phyloP scores from a whole-genome alignment of 2,888 invertebrate species.

The Brassicogethes aeneus region DNA sequence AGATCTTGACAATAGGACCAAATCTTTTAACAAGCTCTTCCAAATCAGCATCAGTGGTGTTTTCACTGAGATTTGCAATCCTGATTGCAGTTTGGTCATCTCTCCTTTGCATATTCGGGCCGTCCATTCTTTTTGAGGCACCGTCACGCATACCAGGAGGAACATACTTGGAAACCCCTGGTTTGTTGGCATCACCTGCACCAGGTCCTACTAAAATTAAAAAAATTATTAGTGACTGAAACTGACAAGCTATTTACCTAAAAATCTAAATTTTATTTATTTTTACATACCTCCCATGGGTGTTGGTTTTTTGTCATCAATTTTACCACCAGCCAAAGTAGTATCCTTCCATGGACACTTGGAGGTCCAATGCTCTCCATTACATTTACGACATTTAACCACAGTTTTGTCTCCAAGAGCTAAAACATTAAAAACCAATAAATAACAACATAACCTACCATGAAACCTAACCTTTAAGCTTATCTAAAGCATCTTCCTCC shows the following conservation, averaged over 20 bases:
- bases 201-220: conserved; percentile 1
- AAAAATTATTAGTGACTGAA: too few species aligned
- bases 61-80: conserved; percentile 95
- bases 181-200: conserved; percentile 25
- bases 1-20: conserved; percentile 88
- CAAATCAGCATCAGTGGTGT: conserved; percentile 88
- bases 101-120: conserved; percentile 55
- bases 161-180: conserved; percentile 64
- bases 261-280: too few species aligned
- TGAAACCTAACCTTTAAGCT: conserved; percentile 57
- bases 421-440: conserved; percentile 16
- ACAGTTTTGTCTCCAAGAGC: conserved; percentile 52
- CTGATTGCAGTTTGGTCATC: conserved; percentile 82
- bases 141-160: conserved; percentile 87
- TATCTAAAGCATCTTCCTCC: conserved; percentile 73
- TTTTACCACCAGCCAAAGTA: conserved; percentile 58
- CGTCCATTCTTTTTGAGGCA: conserved; percentile 55
- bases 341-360: conserved; percentile 97
- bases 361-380: conserved; percentile 96
- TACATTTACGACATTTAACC: conserved; percentile 83
- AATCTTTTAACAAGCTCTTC: conserved; percentile 93
- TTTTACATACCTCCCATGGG: too few species aligned
- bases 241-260: too few species aligned
- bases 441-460: not conserved
- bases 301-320: conserved; percentile 45